A percentile compares a stretch with the other conserved stretches of the same genome.
Conservation (phyloP, 2,888 invertebrate species). For the Azorinus chamasolen region DNA sequence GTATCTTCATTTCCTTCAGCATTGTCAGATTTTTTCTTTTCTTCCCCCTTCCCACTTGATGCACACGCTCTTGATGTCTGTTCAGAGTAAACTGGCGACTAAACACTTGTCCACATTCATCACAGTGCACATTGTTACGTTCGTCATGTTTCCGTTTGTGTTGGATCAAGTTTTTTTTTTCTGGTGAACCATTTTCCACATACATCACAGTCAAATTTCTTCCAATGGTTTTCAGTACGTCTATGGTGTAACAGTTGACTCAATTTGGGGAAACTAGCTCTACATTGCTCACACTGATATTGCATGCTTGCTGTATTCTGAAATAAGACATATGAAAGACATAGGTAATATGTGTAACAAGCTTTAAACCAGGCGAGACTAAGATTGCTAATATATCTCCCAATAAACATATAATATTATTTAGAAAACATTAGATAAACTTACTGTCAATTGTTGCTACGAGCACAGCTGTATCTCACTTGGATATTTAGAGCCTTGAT, state of each 20-base stretch:
- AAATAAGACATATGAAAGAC: too few relatives aligned
- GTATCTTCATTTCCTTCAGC: not conserved
- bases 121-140: constrained; percentile 20
- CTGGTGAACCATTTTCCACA: constrained; percentile 19
- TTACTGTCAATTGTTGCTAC: too few relatives aligned
- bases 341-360: too few relatives aligned
- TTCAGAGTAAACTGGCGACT: constrained; percentile 10
- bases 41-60: constrained; percentile 19
- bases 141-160: constrained; percentile 14
- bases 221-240: constrained; percentile 5
- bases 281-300: constrained; percentile 3
- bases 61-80: constrained; percentile 8
- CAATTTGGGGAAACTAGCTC: not conserved
- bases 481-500: too few relatives aligned
- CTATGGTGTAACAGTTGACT: constrained; percentile 10
- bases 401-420: too few relatives aligned
- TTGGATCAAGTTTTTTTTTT: constrained; percentile 20
- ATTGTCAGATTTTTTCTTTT: not conserved
- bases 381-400: too few relatives aligned
- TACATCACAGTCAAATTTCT: not conserved
- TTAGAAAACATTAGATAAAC: too few relatives aligned
- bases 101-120: constrained; percentile 23
- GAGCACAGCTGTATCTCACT: too few relatives aligned
- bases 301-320: not conserved
- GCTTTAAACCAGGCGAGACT: too few relatives aligned